phyloP scores from a whole-genome alignment of 2,797 vertebrate species.

The Gymnodraco acuticeps region DNA sequence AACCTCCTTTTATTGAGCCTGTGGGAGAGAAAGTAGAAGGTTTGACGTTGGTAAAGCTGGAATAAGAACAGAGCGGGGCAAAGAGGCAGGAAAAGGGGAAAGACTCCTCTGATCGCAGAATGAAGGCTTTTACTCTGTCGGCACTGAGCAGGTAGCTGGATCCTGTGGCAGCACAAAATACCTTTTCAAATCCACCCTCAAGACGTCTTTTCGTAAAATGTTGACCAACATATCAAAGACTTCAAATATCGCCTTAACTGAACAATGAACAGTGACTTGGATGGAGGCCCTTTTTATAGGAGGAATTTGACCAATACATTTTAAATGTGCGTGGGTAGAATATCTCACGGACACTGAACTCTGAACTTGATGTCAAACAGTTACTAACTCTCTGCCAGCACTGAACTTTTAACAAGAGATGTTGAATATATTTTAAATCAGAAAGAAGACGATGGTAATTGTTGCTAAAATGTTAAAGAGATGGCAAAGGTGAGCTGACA shows the following conservation, averaged over 20 bases:
- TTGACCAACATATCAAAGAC: slow-evolving; percentile 30
- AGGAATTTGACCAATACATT: not conserved
- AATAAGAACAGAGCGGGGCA: slow-evolving; percentile 45
- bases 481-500: too few species aligned
- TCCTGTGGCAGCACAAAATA: slow-evolving; percentile 61
- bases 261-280: slow-evolving; percentile 14
- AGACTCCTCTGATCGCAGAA: slow-evolving; percentile 56
- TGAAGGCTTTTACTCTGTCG: slow-evolving; percentile 44
- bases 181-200: slow-evolving; percentile 46
- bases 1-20: slow-evolving; percentile 43
- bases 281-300: not conserved
- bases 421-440: not conserved
- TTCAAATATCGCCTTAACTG: slow-evolving; percentile 36
- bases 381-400: slow-evolving; percentile 1
- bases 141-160: slow-evolving; percentile 45
- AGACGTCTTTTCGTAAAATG: slow-evolving; percentile 39
- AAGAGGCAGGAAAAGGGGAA: slow-evolving; percentile 44
- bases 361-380: slow-evolving; percentile 23
- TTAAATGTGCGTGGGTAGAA: slow-evolving; percentile 4
- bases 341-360: slow-evolving; percentile 10
- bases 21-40: slow-evolving; percentile 47
- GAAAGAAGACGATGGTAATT: not conserved
- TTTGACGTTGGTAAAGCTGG: slow-evolving; percentile 50
- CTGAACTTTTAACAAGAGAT: not conserved
- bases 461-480: too few species aligned